Percentiles rank a stretch among this genome's conserved stretches.
Conservation (phyloP, 2,797 vertebrate species). For the Myotis daubentonii region DNA sequence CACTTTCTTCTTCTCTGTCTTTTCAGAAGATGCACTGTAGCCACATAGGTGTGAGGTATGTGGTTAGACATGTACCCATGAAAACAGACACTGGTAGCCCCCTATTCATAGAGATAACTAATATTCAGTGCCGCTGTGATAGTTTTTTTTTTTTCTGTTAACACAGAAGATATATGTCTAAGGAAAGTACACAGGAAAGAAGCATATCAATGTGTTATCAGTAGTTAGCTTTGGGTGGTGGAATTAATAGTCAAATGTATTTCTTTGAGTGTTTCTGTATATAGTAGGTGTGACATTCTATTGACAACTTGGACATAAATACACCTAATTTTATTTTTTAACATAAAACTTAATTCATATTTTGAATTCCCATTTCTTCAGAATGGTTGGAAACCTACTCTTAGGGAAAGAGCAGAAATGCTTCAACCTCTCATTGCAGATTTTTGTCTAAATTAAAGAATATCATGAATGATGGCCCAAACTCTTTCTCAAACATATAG, state of each 20-base stretch:
- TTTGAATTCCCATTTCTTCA: neutral
- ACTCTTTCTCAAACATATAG: neutral
- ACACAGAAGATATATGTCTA: neutral
- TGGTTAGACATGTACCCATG: neutral
- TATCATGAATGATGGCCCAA: neutral
- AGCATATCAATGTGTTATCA: neutral
- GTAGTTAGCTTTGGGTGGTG: neutral
- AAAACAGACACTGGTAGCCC: no score
- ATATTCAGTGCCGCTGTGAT: fast-evolving
- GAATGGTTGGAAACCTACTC: neutral
- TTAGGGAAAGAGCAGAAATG: neutral
- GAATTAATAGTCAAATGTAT: neutral
- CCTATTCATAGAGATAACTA: neutral
- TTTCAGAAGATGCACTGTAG: fast-evolving
- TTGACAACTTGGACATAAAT: neutral
- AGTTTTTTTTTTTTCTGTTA: neutral
- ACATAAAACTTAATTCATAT: neutral
- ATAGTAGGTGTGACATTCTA: neutral
- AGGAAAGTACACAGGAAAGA: neutral
- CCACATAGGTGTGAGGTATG: fast-evolving
- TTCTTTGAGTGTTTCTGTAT: neutral
- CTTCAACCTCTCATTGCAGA: neutral
- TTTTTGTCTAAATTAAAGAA: neutral
- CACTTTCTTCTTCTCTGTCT: no score
- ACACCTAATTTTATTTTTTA: neutral